Conservation (phyloP, 2,888 invertebrate genomes). For the Trachelus stipa region DNA sequence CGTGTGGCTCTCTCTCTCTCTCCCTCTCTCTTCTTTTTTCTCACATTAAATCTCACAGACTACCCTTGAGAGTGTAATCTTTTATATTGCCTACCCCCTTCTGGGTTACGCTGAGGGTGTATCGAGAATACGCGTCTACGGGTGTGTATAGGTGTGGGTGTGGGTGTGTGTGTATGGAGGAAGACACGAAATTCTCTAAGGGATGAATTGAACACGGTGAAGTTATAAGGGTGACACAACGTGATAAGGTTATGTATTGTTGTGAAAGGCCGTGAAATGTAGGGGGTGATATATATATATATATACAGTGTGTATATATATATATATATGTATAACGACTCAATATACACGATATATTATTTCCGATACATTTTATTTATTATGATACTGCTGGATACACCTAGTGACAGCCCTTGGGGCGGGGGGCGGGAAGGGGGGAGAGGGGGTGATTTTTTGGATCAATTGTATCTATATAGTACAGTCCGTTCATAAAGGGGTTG, state of each 20-base stretch:
- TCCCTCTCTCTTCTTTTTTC: background rate
- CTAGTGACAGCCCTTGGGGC: background rate
- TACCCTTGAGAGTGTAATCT: background rate
- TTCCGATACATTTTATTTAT: background rate
- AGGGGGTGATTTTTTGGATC: background rate
- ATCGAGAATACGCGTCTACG: background rate
- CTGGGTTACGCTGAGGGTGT: background rate
- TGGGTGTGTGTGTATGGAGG: too few species aligned
- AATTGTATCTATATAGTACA: background rate
- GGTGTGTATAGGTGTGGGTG: too few species aligned
- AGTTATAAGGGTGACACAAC: background rate
- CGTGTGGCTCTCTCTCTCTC: background rate
- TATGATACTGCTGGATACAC: background rate
- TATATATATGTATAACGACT: background rate
- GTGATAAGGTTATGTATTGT: background rate
- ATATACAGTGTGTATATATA: too few species aligned
- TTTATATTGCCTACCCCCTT: background rate
- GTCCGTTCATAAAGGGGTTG: background rate
- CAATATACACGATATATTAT: background rate
- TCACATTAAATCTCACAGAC: background rate
- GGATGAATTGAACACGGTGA: background rate
- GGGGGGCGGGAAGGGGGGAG: too few species aligned
- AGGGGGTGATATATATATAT: background rate
- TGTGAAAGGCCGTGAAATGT: background rate
- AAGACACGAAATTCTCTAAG: background rate